phyloP scores from a whole-genome alignment of 1,140 invertebrate species.

The Andrena cerasifolii region DNA sequence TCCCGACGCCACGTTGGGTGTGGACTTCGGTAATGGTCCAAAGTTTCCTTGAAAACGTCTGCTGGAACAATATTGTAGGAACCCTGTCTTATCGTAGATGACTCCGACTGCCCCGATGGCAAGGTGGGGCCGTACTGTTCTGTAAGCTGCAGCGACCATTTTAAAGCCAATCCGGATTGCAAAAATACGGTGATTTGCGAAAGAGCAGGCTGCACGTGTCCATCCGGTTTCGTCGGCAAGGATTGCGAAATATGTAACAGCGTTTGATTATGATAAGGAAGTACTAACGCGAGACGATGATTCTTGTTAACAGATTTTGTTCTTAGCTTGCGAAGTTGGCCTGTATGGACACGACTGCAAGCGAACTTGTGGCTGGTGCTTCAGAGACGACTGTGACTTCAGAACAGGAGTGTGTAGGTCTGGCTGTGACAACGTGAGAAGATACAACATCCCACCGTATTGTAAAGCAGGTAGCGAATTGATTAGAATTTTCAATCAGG shows the following conservation, averaged over 20 bases:
- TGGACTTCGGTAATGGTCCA: constrained; percentile 27
- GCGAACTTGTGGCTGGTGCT: constrained; percentile 45
- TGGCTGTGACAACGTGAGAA: constrained; percentile 25
- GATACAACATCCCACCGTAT: constrained; percentile 45
- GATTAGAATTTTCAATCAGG: too few species aligned
- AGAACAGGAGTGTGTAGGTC: constrained; percentile 33
- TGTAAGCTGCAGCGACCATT: neutral
- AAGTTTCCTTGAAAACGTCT: neutral
- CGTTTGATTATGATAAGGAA: neutral
- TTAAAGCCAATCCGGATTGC: neutral
- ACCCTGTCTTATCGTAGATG: constrained; percentile 4
- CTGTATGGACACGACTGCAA: constrained; percentile 54
- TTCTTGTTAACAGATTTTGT: neutral
- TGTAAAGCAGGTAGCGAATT: constrained; percentile 54
- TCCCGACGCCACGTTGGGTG: neutral
- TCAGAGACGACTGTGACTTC: constrained; percentile 1
- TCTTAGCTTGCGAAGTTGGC: constrained; percentile 32
- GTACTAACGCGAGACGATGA: too few species aligned
- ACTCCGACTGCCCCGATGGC: constrained; percentile 4
- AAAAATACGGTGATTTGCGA: constrained; percentile 35
- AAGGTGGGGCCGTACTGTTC: constrained; percentile 49
- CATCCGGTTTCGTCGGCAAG: constrained; percentile 22
- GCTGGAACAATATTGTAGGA: neutral
- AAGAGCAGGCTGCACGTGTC: constrained; percentile 49
- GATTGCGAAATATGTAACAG: constrained; percentile 40